These are phyloP conservation scores for Trididemnum clinides DNA, from an alignment of 23 tunicate genomes.

Conservation along the genomic window DNA sequence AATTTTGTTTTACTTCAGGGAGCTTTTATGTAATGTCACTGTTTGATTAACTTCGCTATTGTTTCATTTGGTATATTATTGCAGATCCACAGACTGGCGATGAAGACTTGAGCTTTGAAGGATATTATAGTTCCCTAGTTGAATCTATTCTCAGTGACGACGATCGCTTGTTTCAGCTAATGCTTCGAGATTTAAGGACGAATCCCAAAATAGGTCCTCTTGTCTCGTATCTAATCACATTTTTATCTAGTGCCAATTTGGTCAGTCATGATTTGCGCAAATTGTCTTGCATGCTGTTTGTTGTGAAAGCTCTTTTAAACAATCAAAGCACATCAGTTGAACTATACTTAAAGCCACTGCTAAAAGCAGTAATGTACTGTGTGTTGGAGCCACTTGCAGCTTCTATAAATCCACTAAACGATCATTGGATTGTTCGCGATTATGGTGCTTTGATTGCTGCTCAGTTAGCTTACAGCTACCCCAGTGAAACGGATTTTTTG, in stretches of 20 bases:
- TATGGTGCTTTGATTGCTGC: conserved; percentile 67
- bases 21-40: too few species aligned
- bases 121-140: conserved; percentile 46
- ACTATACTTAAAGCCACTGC: conserved; percentile 49
- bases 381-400: conserved; percentile 83
- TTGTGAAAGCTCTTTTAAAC: conserved; percentile 38
- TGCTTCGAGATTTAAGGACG: conserved; percentile 46
- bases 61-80: too few species aligned
- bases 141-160: conserved; percentile 63
- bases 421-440: conserved; percentile 83
- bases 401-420: conserved; percentile 81
- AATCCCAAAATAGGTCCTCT: conserved; percentile 57
- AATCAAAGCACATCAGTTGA: conserved; percentile 39
- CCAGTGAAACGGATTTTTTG: conserved; percentile 13
- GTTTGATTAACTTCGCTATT: too few species aligned
- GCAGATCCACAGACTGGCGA: too few species aligned
- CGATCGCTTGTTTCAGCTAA: conserved; percentile 26
- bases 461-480: conserved; percentile 31
- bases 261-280: conserved; percentile 82
- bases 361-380: conserved; percentile 67
- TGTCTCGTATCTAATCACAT: conserved; percentile 55
- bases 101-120: background rate
- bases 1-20: too few species aligned
- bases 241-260: conserved; percentile 45
- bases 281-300: conserved; percentile 49